These are phyloP conservation scores for Acleris cristana DNA, from an alignment of 2,888 invertebrate genomes.

Conservation along the genomic window DNA sequence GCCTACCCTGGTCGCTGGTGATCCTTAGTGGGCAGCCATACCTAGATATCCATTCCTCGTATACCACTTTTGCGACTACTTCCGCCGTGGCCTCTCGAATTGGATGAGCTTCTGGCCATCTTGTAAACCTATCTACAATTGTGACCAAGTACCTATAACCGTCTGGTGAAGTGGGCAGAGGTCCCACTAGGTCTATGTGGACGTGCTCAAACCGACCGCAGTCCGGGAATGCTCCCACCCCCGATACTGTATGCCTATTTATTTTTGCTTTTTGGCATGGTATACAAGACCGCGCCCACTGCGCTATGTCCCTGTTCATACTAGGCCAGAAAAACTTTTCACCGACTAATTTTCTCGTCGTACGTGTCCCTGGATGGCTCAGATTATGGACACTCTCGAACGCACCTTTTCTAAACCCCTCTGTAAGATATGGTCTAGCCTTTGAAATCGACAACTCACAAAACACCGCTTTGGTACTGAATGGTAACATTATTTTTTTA, in stretches of 20 bases:
- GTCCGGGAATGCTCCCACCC: slow-evolving; percentile 27
- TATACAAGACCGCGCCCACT: neutral
- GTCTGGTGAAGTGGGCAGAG: slow-evolving; percentile 36
- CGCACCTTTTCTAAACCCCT: slow-evolving; percentile 4
- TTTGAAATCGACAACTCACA: slow-evolving; percentile 24
- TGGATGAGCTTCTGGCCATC: slow-evolving; percentile 46
- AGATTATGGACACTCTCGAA: slow-evolving; percentile 29
- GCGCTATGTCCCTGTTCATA: neutral
- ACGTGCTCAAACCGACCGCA: slow-evolving; percentile 40
- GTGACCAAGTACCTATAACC: slow-evolving; percentile 42
- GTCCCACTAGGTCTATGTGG: slow-evolving; percentile 45
- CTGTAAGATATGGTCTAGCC: slow-evolving; percentile 28
- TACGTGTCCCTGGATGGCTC: slow-evolving; percentile 26
- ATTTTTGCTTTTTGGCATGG: slow-evolving; percentile 14
- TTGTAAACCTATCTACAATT: slow-evolving; percentile 42
- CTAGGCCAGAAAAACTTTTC: slow-evolving; percentile 10
- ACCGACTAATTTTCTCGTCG: slow-evolving; percentile 1
- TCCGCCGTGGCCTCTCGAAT: slow-evolving; percentile 41
- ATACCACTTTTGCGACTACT: slow-evolving; percentile 39
- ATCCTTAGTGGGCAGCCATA: neutral
- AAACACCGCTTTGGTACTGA: neutral
- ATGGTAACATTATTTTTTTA: neutral
- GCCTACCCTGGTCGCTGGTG: slow-evolving; percentile 26
- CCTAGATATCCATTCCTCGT: slow-evolving; percentile 38
- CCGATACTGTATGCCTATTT: slow-evolving; percentile 4